Evolutionary conservation across 2,797 vertebrate species (phyloP).

Genomic region (Rhinichthys osculus): DNA sequence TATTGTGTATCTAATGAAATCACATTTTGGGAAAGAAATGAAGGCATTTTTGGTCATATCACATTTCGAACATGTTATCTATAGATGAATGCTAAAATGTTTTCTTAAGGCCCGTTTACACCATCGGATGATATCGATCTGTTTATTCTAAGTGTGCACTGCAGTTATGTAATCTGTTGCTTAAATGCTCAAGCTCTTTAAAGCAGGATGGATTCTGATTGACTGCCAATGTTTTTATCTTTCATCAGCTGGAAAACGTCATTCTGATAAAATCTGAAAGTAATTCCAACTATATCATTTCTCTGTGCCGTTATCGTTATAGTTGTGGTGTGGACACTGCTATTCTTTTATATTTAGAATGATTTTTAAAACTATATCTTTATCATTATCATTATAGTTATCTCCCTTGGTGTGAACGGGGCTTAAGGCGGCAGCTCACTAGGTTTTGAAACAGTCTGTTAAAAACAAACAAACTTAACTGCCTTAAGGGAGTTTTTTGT

Average conservation of each 20-base stretch:
- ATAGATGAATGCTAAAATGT: neutral
- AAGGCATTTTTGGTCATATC: neutral
- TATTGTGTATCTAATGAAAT: neutral
- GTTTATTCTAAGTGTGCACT: too few species aligned
- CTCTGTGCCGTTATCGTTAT: too few species aligned
- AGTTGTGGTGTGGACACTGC: too few species aligned
- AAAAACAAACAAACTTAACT: neutral
- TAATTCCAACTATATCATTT: too few species aligned
- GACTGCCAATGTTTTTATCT: too few species aligned
- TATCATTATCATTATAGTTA: neutral
- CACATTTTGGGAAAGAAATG: neutral
- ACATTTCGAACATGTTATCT: neutral
- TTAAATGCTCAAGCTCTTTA: too few species aligned
- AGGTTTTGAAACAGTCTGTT: neutral
- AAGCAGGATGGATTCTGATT: too few species aligned
- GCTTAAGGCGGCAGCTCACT: neutral
- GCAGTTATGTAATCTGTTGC: too few species aligned
- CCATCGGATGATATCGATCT: too few species aligned
- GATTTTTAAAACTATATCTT: neutral
- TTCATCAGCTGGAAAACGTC: too few species aligned
- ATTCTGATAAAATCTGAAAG: too few species aligned
- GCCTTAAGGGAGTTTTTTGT: neutral
- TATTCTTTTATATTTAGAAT: neutral
- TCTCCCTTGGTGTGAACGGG: neutral
- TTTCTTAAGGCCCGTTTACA: neutral